Evolutionary conservation across 2,113 vertebrate species (phyloP).

Genomic region (Seriola dumerili): DNA sequence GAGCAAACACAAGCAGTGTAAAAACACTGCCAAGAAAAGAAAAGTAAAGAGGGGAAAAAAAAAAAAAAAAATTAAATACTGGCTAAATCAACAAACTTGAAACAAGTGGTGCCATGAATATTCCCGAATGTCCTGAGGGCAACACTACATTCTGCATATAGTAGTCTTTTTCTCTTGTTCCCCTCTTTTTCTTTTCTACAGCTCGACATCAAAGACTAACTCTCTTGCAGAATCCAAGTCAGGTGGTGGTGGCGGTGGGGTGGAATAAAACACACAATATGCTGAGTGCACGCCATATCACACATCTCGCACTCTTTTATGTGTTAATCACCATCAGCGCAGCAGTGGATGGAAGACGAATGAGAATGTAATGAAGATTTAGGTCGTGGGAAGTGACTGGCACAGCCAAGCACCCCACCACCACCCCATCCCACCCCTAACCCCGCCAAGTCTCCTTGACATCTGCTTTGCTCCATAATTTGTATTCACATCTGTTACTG

Average conservation of each 20-base stretch:
- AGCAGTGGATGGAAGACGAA: conserved; percentile 52
- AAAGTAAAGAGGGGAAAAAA: conserved; percentile 59
- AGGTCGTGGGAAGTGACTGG: conserved; percentile 73
- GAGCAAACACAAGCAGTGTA: conserved; percentile 70
- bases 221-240: conserved; percentile 63
- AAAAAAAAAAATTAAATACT: conserved; percentile 77
- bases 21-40: conserved; percentile 63
- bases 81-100: conserved; percentile 84
- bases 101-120: conserved; percentile 80
- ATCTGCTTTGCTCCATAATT: conserved; percentile 61
- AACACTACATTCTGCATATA: conserved; percentile 52
- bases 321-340: conserved; percentile 74
- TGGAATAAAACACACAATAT: conserved; percentile 52
- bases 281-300: conserved; percentile 53
- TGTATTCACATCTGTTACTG: conserved; percentile 22
- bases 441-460: conserved; percentile 31
- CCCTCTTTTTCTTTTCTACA: conserved; percentile 48
- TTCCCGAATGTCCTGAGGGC: conserved; percentile 70
- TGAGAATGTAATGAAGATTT: conserved; percentile 71
- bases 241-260: conserved; percentile 46
- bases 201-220: conserved; percentile 76
- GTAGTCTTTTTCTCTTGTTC: conserved; percentile 36
- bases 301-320: conserved; percentile 71
- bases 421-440: neutral
- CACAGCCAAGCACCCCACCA: neutral